phyloP scores from a whole-genome alignment of 2,888 invertebrate species.

The Chouioia cunea region DNA sequence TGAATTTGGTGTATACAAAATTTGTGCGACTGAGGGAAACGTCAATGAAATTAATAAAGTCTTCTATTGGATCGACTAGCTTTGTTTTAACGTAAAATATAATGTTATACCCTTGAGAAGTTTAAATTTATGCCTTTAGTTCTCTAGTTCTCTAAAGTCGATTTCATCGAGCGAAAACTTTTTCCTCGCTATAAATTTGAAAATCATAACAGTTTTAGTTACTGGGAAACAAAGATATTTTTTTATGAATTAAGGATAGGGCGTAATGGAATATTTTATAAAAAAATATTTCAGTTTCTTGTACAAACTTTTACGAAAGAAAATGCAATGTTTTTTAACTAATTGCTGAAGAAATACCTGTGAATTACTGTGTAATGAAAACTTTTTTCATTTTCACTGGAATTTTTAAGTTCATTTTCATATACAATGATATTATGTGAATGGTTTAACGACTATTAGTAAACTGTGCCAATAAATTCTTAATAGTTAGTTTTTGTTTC shows the following conservation, averaged over 20 bases:
- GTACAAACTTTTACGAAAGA: no score
- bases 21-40: slow-evolving; percentile 21
- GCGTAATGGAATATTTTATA: neutral
- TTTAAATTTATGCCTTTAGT: slow-evolving; percentile 39
- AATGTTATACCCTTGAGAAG: slow-evolving; percentile 34
- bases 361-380: no score
- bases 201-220: slow-evolving; percentile 28
- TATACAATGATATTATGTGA: no score
- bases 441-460: no score
- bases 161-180: slow-evolving; percentile 34
- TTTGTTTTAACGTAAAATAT: slow-evolving; percentile 28
- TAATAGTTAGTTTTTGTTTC: no score
- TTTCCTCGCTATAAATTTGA: slow-evolving; percentile 33
- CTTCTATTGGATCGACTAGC: slow-evolving; percentile 28
- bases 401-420: no score
- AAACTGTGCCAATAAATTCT: no score
- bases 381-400: no score
- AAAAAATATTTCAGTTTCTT: no score
- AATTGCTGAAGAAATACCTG: no score
- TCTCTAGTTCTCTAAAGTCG: slow-evolving; percentile 26
- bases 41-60: slow-evolving; percentile 43
- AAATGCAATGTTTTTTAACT: no score
- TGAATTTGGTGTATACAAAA: neutral
- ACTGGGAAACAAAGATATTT: slow-evolving; percentile 8
- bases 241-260: slow-evolving; percentile 3